Evolutionary conservation across 2,113 vertebrate species (phyloP), one percentile per base, ranked within the genome.

Genomic region (Pluvianellus socialis): DNA sequence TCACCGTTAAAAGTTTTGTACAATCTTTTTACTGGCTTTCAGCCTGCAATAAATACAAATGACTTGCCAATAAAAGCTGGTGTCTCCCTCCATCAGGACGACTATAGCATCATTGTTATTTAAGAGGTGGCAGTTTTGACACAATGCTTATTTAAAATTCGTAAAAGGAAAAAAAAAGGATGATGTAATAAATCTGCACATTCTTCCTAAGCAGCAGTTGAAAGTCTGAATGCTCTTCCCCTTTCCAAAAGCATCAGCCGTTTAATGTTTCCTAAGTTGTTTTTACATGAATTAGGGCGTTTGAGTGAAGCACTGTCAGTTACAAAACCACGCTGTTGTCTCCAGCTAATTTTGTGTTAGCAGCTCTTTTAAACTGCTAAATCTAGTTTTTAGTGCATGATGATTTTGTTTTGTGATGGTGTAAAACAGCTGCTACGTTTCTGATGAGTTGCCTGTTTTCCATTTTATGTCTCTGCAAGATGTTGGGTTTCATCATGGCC

Each of bases 381-480:
- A 96, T 97, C 96, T 96, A 96, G 96, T 91, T 97, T 96, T 97
- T 96, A 93, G 97, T 96, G 96, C 87, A 97, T 35, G 96, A 97
- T 95, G 97, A 96, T 96, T 96, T 96, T 90, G 91, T 95, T 97
- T 97, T 95, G 95, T 83, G 96, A 96, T 95, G 96, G 97, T 94
- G 94, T 94, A 97, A 94, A 97, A 92, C 98, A 98, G 97, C 97
- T 98, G 98, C 94, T 66, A 75, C 91, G 93, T 91, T 95, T 95
- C 91, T 93, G 95, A 98, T 96, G 96, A 94, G 93, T 97, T 93
- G 96, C 97, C 97, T 96, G 67, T 86, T 98, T 97, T 91, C 97
- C 92, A 72, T 96, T 98, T 98, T 97, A 97, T 97, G 95, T 82
- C 96, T 96, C 88, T 94, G 94, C 93, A 97, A 98, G 97, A 98